Percentiles rank a stretch among this genome's conserved stretches.
phyloP scores from a whole-genome alignment of 2,888 invertebrate genomes.

The Drosophila lutescens region DNA sequence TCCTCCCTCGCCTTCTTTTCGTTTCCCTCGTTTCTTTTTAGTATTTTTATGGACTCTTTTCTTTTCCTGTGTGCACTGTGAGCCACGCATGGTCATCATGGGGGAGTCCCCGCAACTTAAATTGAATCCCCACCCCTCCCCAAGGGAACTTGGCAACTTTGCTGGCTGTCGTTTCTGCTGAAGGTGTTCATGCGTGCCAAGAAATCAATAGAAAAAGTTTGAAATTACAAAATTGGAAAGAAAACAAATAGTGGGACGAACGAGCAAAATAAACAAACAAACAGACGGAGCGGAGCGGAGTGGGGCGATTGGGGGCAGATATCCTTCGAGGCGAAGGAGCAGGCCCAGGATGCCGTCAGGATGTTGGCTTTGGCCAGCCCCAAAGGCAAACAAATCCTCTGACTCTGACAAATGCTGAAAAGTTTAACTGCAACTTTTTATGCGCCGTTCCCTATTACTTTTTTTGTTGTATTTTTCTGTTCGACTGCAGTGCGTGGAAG shows the following conservation, averaged over 20 bases:
- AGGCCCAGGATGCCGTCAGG: conserved; percentile 45
- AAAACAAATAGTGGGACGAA: conserved; percentile 74
- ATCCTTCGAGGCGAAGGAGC: conserved; percentile 18
- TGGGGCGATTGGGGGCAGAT: conserved; percentile 29
- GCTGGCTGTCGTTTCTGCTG: conserved; percentile 57
- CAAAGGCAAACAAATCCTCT: conserved; percentile 77
- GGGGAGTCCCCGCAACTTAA: conserved; percentile 65
- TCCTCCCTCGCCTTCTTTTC: conserved; percentile 18
- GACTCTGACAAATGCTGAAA: conserved; percentile 78
- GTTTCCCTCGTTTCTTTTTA: conserved; percentile 19
- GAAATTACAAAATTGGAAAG: conserved; percentile 79
- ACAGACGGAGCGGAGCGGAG: conserved; percentile 35
- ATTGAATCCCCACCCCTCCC: conserved; percentile 62
- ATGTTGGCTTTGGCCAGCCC: conserved; percentile 60
- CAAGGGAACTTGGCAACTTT: conserved; percentile 65
- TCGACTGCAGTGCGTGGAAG: conserved; percentile 36
- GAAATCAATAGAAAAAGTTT: conserved; percentile 79
- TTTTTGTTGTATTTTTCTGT: not conserved
- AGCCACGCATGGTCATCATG: conserved; percentile 73
- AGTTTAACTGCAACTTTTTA: conserved; percentile 72
- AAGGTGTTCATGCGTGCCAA: conserved; percentile 79
- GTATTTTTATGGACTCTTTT: conserved; percentile 50
- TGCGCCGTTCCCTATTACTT: not conserved
- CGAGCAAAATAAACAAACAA: conserved; percentile 51
- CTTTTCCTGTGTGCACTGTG: conserved; percentile 52